These are phyloP conservation scores for Pachydiplax longipennis DNA, from an alignment of 2,888 invertebrate species.

Conservation along the genomic window DNA sequence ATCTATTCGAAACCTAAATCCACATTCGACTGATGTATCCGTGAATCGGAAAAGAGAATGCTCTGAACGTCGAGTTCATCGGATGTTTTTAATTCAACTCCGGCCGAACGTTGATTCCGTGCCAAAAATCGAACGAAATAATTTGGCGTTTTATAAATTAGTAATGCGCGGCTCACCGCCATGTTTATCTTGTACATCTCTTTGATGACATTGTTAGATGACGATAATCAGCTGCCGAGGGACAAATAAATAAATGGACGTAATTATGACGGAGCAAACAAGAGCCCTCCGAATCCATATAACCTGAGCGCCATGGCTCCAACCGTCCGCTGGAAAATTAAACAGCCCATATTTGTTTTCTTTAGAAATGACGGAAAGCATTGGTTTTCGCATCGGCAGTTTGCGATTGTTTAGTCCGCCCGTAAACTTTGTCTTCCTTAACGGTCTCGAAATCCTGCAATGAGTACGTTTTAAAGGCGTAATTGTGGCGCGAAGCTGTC, in stretches of 20 bases:
- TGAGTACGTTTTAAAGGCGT: neutral
- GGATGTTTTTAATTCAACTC: too few relatives aligned
- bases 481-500: neutral
- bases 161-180: neutral
- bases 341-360: neutral
- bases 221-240: neutral
- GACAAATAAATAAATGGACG: neutral
- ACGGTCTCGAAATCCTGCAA: neutral
- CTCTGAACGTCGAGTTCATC: too few relatives aligned
- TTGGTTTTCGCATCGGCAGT: neutral
- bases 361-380: neutral
- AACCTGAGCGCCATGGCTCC: neutral
- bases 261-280: neutral
- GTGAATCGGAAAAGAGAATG: too few relatives aligned
- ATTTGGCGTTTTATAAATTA: neutral
- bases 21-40: too few relatives aligned
- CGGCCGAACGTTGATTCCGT: too few relatives aligned
- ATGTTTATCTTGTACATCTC: neutral
- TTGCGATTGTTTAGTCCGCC: neutral
- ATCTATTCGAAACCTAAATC: too few relatives aligned
- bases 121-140: neutral
- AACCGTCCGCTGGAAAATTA: neutral
- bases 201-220: neutral
- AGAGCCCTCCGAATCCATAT: neutral
- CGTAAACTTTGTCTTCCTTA: neutral